Evolutionary conservation across 2,113 vertebrate genomes (phyloP).

Genomic region (Halichoerus grypus): DNA sequence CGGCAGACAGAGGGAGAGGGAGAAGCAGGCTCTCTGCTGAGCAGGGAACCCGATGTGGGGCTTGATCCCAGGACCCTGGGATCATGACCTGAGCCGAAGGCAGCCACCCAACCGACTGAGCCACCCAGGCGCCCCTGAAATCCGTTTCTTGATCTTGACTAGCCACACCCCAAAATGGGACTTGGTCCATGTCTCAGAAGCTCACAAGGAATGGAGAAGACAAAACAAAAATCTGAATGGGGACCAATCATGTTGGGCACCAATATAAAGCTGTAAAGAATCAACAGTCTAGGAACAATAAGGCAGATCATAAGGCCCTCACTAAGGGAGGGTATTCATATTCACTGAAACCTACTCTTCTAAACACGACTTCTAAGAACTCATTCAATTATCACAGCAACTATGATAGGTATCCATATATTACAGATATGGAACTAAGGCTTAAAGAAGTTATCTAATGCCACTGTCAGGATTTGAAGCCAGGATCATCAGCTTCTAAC

Average conservation of each 20-base stretch:
- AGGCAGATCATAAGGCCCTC: neutral
- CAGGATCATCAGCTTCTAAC: neutral
- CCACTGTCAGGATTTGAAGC: neutral
- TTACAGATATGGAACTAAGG: neutral
- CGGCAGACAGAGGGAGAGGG: no score
- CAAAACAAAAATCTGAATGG: neutral
- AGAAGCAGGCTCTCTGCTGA: no score
- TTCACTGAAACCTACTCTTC: neutral
- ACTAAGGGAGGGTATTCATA: neutral
- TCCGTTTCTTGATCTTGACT: neutral
- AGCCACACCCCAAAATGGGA: no score
- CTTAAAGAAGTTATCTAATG: neutral
- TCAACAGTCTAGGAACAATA: neutral
- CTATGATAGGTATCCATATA: neutral
- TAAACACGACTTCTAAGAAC: neutral
- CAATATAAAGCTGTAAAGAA: neutral
- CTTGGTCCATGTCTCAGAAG: neutral
- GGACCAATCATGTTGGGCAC: neutral
- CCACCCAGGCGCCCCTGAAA: neutral
- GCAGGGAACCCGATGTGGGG: no score
- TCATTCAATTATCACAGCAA: neutral
- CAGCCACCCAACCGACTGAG: no score
- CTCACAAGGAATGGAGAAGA: neutral
- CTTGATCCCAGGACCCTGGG: no score
- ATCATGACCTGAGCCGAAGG: no score